phyloP scores from a whole-genome alignment of 2,888 invertebrate genomes.

The Lathronympha strigana region DNA sequence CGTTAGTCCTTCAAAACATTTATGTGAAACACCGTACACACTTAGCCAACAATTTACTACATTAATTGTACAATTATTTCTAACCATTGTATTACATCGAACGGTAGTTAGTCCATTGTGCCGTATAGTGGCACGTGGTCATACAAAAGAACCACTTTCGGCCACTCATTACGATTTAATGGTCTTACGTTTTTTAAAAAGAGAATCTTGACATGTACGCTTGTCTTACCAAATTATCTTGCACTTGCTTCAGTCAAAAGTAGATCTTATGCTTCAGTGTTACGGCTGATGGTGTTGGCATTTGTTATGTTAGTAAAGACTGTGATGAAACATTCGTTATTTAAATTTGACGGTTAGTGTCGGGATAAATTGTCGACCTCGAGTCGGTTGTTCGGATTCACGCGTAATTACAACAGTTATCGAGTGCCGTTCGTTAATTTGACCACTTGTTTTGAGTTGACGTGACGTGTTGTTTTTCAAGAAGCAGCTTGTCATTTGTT shows the following conservation, averaged over 20 bases:
- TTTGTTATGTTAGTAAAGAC: slow-evolving; percentile 46
- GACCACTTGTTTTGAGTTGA: slow-evolving; percentile 46
- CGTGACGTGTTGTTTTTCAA: slow-evolving; percentile 33
- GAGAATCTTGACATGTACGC: slow-evolving; percentile 71
- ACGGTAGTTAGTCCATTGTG: slow-evolving; percentile 80
- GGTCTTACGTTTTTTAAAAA: slow-evolving; percentile 69
- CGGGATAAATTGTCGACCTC: slow-evolving; percentile 79
- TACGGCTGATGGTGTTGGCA: slow-evolving; percentile 43
- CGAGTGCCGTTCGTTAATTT: slow-evolving; percentile 63
- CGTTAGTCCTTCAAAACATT: slow-evolving; percentile 28
- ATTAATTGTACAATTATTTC: slow-evolving; percentile 82
- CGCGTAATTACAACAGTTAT: slow-evolving; percentile 68
- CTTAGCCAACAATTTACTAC: slow-evolving; percentile 58
- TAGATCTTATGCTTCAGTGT: slow-evolving; percentile 44
- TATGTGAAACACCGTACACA: slow-evolving; percentile 48
- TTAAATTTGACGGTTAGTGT: slow-evolving; percentile 75
- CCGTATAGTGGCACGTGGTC: slow-evolving; percentile 77
- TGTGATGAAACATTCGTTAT: slow-evolving; percentile 74
- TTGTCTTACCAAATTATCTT: slow-evolving; percentile 52
- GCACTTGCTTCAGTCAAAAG: slow-evolving; percentile 41
- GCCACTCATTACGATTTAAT: slow-evolving; percentile 82
- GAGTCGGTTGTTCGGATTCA: slow-evolving; percentile 77
- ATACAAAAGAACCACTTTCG: slow-evolving; percentile 74
- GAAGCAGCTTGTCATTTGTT: slow-evolving; percentile 22
- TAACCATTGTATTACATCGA: slow-evolving; percentile 73